These are phyloP conservation scores for Pristis pectinata DNA, from an alignment of 2,797 vertebrate species.

Conservation along the genomic window DNA sequence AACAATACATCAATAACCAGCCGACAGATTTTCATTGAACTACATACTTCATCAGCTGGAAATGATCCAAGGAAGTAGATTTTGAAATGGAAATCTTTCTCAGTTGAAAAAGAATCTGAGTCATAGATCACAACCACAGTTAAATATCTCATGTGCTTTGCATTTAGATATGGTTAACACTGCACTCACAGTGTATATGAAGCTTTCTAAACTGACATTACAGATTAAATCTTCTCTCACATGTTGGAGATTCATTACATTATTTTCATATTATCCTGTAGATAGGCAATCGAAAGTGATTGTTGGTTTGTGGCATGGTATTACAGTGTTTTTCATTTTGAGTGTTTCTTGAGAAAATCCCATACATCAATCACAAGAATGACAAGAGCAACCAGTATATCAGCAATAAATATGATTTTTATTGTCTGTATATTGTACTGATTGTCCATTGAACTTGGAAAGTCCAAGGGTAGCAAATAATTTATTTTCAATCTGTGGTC, in stretches of 20 bases:
- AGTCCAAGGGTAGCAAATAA: neutral
- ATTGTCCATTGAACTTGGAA: too few species aligned
- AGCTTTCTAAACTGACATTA: neutral
- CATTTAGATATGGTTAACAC: neutral
- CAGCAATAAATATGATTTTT: neutral
- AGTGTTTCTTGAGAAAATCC: neutral
- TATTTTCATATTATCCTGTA: neutral
- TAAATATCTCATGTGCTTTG: neutral
- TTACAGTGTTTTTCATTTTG: neutral
- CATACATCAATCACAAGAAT: neutral
- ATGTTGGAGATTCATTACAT: neutral
- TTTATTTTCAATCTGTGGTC: neutral
- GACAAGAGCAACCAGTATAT: neutral
- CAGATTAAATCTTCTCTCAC: neutral
- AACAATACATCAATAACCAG: conserved; percentile 9
- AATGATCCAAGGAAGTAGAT: neutral
- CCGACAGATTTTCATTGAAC: neutral
- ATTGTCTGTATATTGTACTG: neutral
- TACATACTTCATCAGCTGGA: neutral
- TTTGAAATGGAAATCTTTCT: conserved; percentile 20
- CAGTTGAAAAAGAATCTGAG: neutral
- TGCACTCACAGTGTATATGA: neutral
- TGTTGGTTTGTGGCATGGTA: neutral
- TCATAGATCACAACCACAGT: neutral
- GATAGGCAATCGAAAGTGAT: neutral